These are phyloP conservation scores for Antheraea yamamai DNA, from an alignment of 2,888 invertebrate species.

Conservation along the genomic window DNA sequence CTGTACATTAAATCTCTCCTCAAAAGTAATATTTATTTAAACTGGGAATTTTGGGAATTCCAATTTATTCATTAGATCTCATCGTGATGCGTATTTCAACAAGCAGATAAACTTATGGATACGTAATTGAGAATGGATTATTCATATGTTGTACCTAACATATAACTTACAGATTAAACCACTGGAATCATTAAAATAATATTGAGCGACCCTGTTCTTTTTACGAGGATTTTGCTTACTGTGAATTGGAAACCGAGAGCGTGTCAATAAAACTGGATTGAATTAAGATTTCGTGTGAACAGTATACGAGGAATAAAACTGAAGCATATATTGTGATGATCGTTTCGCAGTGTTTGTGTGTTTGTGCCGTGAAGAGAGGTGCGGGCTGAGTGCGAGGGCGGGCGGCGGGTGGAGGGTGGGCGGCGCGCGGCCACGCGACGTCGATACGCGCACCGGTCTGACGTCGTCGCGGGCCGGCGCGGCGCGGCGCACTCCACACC, in stretches of 20 bases:
- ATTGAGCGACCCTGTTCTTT: conserved; percentile 38
- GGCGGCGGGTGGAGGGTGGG: conserved; percentile 41
- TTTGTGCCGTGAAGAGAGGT: conserved; percentile 58
- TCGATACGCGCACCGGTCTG: conserved; percentile 68
- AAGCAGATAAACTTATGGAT: neutral
- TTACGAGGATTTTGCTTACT: conserved; percentile 39
- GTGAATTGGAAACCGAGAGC: conserved; percentile 40
- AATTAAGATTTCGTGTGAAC: conserved; percentile 55
- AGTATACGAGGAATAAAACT: conserved; percentile 57
- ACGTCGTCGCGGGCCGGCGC: conserved; percentile 64
- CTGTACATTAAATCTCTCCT: no score
- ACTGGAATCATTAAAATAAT: conserved; percentile 12
- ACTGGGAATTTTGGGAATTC: neutral
- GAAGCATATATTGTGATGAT: conserved; percentile 48
- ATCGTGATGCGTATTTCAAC: neutral
- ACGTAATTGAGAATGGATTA: neutral
- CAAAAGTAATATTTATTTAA: neutral
- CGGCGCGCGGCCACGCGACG: conserved; percentile 51
- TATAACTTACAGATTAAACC: neutral
- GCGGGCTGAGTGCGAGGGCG: conserved; percentile 41
- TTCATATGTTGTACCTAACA: neutral
- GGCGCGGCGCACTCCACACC: conserved; percentile 63
- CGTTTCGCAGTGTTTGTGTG: conserved; percentile 67
- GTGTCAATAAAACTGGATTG: conserved; percentile 51
- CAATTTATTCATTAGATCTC: neutral